These are phyloP conservation scores for Notocelia uddmanniana DNA, from an alignment of 2,888 invertebrate species.

Conservation along the genomic window DNA sequence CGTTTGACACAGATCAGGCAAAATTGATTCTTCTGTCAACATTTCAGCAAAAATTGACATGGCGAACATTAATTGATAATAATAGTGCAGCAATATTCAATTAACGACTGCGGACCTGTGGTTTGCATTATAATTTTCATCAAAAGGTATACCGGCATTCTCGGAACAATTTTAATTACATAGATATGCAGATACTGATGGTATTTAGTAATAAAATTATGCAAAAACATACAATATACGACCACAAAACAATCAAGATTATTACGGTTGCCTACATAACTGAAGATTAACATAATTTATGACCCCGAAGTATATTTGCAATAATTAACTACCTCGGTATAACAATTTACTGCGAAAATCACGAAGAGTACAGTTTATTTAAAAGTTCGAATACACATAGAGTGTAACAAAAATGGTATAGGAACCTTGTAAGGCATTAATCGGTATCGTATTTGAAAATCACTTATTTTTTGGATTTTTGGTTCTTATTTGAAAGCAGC, in stretches of 20 bases:
- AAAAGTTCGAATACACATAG: not conserved
- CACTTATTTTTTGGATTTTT: too few species aligned
- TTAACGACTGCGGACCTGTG: not conserved
- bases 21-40: too few species aligned
- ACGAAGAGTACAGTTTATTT: not conserved
- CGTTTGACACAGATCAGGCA: too few species aligned
- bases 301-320: not conserved
- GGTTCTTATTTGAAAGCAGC: too few species aligned
- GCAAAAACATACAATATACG: not conserved
- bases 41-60: too few species aligned
- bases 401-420: too few species aligned
- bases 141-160: not conserved
- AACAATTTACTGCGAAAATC: too few species aligned
- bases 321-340: not conserved
- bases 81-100: not conserved
- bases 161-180: not conserved
- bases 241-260: not conserved
- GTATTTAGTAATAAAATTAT: not conserved
- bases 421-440: too few species aligned
- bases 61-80: not conserved
- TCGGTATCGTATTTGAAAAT: too few species aligned
- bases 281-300: not conserved
- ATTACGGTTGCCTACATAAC: not conserved
- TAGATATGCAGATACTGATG: not conserved
- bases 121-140: not conserved